These are phyloP conservation scores for Grantiella picta DNA, from an alignment of 2,113 vertebrate species.

Conservation along the genomic window DNA sequence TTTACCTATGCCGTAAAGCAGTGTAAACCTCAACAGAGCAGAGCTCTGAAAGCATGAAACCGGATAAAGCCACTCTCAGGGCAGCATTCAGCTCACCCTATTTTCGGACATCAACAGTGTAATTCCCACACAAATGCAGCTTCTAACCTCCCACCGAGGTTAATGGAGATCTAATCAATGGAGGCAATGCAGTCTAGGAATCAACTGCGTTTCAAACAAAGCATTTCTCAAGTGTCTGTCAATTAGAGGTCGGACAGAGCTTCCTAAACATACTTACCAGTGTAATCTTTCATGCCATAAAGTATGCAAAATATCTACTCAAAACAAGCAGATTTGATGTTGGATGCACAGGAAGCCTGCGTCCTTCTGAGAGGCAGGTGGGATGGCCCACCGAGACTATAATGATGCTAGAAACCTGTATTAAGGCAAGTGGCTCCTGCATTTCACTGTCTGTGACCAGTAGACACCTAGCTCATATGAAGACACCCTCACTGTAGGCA, in stretches of 20 bases:
- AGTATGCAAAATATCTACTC: background rate
- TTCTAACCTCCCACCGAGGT: background rate
- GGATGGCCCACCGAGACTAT: background rate
- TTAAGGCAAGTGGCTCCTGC: background rate
- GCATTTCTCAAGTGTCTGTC: background rate
- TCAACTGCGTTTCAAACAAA: background rate
- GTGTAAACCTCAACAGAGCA: background rate
- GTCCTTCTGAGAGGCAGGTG: background rate
- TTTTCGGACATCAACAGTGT: background rate
- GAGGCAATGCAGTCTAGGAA: background rate
- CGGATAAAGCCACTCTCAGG: background rate
- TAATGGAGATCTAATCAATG: background rate
- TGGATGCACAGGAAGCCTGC: background rate
- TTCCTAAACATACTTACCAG: background rate
- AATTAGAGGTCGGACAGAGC: too few relatives aligned
- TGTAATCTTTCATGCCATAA: background rate
- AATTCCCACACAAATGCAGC: background rate
- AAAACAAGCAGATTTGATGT: background rate
- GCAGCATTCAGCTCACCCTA: background rate
- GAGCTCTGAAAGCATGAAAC: background rate
- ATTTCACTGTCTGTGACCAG: background rate
- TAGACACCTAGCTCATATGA: background rate
- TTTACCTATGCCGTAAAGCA: accelerated
- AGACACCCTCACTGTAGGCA: background rate
- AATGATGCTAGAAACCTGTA: background rate